Base-by-base conservation (phyloP, 2,888 invertebrate genomes). In the Caenorhabditis imperialis region DNA sequence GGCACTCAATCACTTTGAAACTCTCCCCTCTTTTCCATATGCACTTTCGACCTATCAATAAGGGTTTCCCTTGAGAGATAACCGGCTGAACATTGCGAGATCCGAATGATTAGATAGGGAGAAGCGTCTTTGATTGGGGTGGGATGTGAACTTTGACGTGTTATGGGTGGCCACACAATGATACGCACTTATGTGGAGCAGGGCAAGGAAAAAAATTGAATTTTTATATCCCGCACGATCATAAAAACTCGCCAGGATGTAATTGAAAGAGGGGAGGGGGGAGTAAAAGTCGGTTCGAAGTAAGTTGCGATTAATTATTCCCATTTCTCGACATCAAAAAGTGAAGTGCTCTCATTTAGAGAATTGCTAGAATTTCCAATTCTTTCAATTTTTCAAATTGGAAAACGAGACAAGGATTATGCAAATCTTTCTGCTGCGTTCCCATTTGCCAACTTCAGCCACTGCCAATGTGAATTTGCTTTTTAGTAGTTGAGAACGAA, bases 1-100 rank as follows among this genome's bases (percentile, higher is more conserved):
- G 33, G 30, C 57, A 67, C 67, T 57, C 67, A 67, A 67, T 65
- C 65, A 65, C 50, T 67, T 57, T 57, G 65, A 50, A 57, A 67
- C 57, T 51, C 57, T 53, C 14, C 4, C 12, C 10, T 40, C 27
- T 42, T 27, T n/a, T 25, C 27, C 55, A 65, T 67, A 57, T 57
- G 67, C 67, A 67, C 67, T 67, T 57, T 67, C 25, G 67, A 67
- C 67, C 67, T 67, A 57, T 65, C 65, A 57, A 65, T 65, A 65
- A 57, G 27, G 55, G 6, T 50, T 38, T 67, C 67, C 67, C 67
- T 18, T 20, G 67, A 67, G 67, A 55, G 40, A 67, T 57, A 50
- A 55, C 30, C 30, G 30, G 30, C 10, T 30, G 30, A 10, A n/a
- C n/a, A n/a, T n/a, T n/a, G 45, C 23, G 18, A 55, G 65, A 65